Evolutionary conservation across 2,888 invertebrate genomes (phyloP), one percentile per base, ranked within the genome.

Genomic region (Lacanobia oleracea): DNA sequence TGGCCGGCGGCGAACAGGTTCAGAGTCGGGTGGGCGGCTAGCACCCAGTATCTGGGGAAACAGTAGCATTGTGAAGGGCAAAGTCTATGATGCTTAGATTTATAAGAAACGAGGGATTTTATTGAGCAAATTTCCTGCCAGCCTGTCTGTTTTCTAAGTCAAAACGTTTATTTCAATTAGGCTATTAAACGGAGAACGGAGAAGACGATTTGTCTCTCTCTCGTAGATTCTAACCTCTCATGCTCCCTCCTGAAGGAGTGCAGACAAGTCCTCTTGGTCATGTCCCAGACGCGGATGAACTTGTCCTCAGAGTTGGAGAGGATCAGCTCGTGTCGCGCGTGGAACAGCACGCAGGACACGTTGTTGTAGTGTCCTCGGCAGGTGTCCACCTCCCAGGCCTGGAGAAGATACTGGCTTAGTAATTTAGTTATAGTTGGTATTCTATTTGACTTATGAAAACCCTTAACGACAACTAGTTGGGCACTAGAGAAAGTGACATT

Each of bases 351-450:
- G 90, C 99, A 99, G 0, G 99, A 99, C 3, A 99, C 99, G 93
- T 99, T 99, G 96, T 99, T 99, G 96, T 99, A 99, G 93, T 99
- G 99, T 0, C 99, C 99, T n/a, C 99, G 97, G 88, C 99, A 99
- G 0, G 99, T 99, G 94, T 99, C 99, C 57, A 99, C 99, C 92
- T 99, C 99, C 99, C 99, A 99, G 0, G 99, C 99, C 96, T 98
- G 62, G 16, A 8, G 16, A 40, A 2, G 23, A 45, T 2, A 48
- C 37, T 59, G 5, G 4, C 37, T 73, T 51, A 59, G 27, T 40
- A 16, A 18, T 51, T 50, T 40, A 54, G 14, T 4, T 9, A 27
- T n/a, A 2, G 53, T 16, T 23, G n/a, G 2, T 16, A 4, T 9
- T 40, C 2, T 40, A 10, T 40, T 40, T 10, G 10, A 40, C 2